Evolutionary conservation across 1,140 invertebrate genomes (phyloP).

Genomic region (Cotesia glomerata): DNA sequence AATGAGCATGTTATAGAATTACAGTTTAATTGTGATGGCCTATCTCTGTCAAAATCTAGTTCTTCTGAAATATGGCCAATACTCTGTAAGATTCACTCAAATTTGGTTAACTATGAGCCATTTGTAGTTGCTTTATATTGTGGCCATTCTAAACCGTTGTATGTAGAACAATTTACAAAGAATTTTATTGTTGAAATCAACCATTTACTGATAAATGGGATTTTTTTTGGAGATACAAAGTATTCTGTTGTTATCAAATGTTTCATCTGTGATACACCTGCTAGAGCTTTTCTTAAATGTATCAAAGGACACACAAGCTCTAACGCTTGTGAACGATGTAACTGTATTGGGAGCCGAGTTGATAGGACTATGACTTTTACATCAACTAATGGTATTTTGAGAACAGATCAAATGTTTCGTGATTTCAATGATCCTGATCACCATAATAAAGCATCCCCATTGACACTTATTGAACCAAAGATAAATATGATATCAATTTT

Average conservation of each 20-base stretch:
- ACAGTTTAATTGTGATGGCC: slow-evolving; percentile 25
- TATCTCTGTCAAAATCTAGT: slow-evolving; percentile 21
- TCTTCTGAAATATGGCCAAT: slow-evolving; percentile 27
- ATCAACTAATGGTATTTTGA: not conserved
- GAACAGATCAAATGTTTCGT: slow-evolving; percentile 21
- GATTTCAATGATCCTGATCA: slow-evolving; percentile 15
- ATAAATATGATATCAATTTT: slow-evolving; percentile 20
- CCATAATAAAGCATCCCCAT: slow-evolving; percentile 13
- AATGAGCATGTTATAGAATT: slow-evolving; percentile 4
- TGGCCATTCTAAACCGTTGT: slow-evolving; percentile 21
- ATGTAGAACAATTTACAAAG: slow-evolving; percentile 16
- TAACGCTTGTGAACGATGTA: slow-evolving; percentile 22
- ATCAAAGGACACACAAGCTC: slow-evolving; percentile 12
- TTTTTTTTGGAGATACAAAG: slow-evolving; percentile 3
- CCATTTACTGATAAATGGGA: slow-evolving; percentile 8
- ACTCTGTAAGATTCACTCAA: slow-evolving; percentile 18
- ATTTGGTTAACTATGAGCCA: slow-evolving; percentile 21
- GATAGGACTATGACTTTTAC: slow-evolving; percentile 15
- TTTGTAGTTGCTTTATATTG: slow-evolving; percentile 21
- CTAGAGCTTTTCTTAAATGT: slow-evolving; percentile 22
- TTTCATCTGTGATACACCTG: slow-evolving; percentile 28
- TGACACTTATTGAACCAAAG: slow-evolving; percentile 9
- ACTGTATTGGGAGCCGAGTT: not conserved
- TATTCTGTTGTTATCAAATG: slow-evolving; percentile 16
- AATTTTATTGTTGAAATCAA: slow-evolving; percentile 24